These are phyloP conservation scores for Oxyscelio sp. DNA, from an alignment of 2,888 invertebrate species.

Conservation along the genomic window DNA sequence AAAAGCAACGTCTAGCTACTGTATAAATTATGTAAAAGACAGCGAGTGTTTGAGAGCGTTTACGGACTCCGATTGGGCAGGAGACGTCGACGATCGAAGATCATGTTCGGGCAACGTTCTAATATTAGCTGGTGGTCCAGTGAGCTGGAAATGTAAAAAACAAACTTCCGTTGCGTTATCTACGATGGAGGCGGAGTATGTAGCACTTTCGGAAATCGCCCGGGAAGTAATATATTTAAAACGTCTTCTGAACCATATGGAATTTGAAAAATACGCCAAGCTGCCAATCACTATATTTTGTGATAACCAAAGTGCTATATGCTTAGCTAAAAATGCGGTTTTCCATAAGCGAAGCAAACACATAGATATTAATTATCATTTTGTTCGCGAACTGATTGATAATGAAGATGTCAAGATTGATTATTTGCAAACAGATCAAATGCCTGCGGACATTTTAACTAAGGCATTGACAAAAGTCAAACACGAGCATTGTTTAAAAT, in stretches of 20 bases:
- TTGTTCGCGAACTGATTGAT: no score
- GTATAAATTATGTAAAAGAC: conserved; percentile 61
- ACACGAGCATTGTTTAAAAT: no score
- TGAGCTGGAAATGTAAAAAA: conserved; percentile 61
- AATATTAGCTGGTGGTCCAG: conserved; percentile 38
- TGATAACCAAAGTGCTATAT: conserved; percentile 39
- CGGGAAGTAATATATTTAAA: conserved; percentile 44
- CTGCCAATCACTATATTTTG: conserved; percentile 37
- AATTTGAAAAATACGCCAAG: conserved; percentile 37
- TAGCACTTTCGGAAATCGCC: conserved; percentile 51
- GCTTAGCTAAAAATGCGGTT: no score
- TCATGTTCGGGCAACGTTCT: conserved; percentile 48
- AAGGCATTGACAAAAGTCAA: no score
- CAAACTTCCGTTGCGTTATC: conserved; percentile 46
- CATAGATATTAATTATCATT: no score
- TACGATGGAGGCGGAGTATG: conserved; percentile 57
- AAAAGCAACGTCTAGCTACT: conserved; percentile 59
- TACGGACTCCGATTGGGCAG: conserved; percentile 74
- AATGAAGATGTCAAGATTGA: no score
- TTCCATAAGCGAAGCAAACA: no score
- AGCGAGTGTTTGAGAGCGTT: conserved; percentile 50
- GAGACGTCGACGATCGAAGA: conserved; percentile 60
- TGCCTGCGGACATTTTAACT: no score
- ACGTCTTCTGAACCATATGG: conserved; percentile 45
- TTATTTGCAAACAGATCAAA: no score